A percentile compares a stretch with the other conserved stretches of the same genome.
Evolutionary conservation across 23 tunicate genomes (phyloP).

Genomic region (Trididemnum clinides): DNA sequence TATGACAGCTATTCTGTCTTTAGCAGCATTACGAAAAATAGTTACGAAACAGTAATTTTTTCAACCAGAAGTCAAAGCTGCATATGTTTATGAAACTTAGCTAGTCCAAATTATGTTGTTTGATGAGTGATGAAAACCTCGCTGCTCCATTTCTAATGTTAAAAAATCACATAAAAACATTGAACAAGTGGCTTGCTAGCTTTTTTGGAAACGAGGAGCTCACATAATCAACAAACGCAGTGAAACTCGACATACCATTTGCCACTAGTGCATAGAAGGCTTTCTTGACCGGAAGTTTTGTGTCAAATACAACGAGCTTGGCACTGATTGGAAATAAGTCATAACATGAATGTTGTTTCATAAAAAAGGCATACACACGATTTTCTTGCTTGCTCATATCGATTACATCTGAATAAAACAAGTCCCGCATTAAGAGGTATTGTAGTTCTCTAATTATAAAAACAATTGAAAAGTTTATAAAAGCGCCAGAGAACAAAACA

Average conservation of each 20-base stretch:
- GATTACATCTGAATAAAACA: slow-evolving; percentile 3
- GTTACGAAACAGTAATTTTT: no score
- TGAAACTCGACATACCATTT: slow-evolving; percentile 77
- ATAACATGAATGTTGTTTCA: slow-evolving; percentile 94
- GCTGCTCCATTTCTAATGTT: no score
- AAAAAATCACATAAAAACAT: no score
- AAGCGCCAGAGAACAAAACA: background rate
- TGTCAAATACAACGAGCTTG: slow-evolving; percentile 95
- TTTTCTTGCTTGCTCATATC: background rate
- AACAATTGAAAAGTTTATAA: background rate
- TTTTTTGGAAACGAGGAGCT: no score
- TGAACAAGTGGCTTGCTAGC: no score
- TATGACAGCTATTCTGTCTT: no score
- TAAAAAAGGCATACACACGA: slow-evolving; percentile 73
- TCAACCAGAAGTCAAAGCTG: no score
- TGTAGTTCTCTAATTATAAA: background rate
- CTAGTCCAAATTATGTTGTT: no score
- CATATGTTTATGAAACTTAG: no score
- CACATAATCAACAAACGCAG: no score
- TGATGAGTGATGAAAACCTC: no score
- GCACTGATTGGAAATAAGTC: slow-evolving; percentile 92
- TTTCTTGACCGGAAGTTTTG: slow-evolving; percentile 91
- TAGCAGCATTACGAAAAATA: no score
- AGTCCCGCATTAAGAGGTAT: background rate
- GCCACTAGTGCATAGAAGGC: slow-evolving; percentile 98